Evolutionary conservation across 2,113 vertebrate genomes (phyloP).

Genomic region (Dipodomys spectabilis): DNA sequence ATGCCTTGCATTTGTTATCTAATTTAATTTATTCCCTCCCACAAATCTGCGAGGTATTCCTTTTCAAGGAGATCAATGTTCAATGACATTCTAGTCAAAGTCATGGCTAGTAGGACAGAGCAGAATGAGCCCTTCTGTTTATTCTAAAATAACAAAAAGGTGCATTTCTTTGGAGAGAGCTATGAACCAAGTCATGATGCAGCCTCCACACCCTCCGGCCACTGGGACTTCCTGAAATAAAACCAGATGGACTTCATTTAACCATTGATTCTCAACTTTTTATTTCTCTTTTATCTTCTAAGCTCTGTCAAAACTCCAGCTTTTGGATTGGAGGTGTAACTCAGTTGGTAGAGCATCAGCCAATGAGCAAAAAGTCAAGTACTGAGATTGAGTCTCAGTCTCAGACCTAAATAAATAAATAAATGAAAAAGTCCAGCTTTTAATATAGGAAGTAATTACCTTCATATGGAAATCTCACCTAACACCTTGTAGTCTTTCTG

Average conservation of each 20-base stretch:
- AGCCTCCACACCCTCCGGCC: not conserved
- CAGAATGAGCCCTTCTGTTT: not conserved
- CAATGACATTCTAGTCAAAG: not conserved
- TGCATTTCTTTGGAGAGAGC: not conserved
- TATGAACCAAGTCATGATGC: not conserved
- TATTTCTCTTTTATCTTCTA: not conserved
- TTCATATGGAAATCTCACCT: not conserved
- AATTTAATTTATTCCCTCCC: not conserved
- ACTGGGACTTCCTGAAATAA: not conserved
- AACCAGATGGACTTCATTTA: not conserved
- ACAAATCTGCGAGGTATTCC: not conserved
- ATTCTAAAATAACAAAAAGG: not conserved
- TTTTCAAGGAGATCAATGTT: not conserved
- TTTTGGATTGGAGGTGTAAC: too few relatives aligned
- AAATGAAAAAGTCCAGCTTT: too few relatives aligned
- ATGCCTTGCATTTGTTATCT: not conserved
- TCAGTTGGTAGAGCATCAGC: too few relatives aligned
- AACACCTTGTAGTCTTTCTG: not conserved
- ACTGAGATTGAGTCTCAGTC: too few relatives aligned
- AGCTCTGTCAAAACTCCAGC: slow-evolving; percentile 12
- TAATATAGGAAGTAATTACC: not conserved
- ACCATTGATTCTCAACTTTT: not conserved
- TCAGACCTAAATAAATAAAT: too few relatives aligned
- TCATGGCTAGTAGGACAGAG: not conserved
- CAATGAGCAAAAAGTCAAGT: too few relatives aligned